Evolutionary conservation across 2,888 invertebrate genomes (phyloP), one percentile per base, ranked within the genome.

Genomic region (Drosophila nr. perissopoda): DNA sequence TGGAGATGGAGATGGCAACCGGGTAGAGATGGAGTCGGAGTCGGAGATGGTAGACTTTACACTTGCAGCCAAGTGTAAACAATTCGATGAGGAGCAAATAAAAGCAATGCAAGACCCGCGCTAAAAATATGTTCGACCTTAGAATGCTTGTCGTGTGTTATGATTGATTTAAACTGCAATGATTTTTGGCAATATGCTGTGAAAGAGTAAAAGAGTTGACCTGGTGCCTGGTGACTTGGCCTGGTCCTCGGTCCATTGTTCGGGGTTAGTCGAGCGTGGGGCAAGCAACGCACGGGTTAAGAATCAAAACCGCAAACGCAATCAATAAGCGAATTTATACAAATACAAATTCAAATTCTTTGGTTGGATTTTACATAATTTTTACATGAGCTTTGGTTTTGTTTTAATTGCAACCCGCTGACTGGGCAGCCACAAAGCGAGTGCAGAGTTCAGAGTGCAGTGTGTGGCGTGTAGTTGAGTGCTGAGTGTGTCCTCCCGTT

Each of bases 51-150:
- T 36, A 52, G 72, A 69, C 78, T 77, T 86, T 85, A 84, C 82
- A 89, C 87, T 89, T 83, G 79, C 90, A 90, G 68, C 76, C 86
- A 79, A 90, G 91, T 86, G 91, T 87, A 81, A 91, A 77, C 78
- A 79, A 82, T 89, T 80, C 78, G 88, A 80, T 87, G 82, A 90
- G 78, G 73, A 75, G 80, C 83, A 80, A 75, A 84, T 83, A 78
- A 83, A 74, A 60, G 69, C 75, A 69, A 36, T 54, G 48, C 80
- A 69, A 81, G 89, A 80, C 87, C 78, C 85, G 88, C 82, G 88
- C 82, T 83, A 74, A 87, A 84, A 81, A 70, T 54, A 34, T 33
- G 54, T 21, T 53, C 38, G 57, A 36, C 21, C 25, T 31, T 42
- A 13, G 5, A 31, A 13, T 33, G 42, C 33, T 38, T 42, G 51